These are phyloP conservation scores for Trypoxylon attenuatum DNA, from an alignment of 2,888 invertebrate species.

Conservation along the genomic window DNA sequence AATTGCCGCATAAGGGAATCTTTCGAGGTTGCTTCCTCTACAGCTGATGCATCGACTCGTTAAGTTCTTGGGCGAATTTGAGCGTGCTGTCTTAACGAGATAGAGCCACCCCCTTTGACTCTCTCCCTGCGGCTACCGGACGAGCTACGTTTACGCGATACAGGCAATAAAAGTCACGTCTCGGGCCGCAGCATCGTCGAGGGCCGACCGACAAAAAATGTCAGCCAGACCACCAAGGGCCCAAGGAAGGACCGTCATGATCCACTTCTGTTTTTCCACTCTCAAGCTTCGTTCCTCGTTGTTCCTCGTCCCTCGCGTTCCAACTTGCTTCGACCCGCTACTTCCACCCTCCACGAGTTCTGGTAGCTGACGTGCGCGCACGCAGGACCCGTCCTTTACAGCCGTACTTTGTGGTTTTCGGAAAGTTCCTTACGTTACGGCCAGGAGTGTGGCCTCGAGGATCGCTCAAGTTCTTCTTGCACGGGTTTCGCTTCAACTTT, in stretches of 20 bases:
- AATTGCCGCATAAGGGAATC: conserved; percentile 9
- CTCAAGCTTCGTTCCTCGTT: not conserved
- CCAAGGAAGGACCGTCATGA: not conserved
- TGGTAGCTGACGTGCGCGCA: conserved; percentile 53
- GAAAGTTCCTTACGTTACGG: conserved; percentile 58
- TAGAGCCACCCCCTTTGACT: conserved; percentile 44
- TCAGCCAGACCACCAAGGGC: conserved; percentile 24
- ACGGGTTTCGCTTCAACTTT: not conserved
- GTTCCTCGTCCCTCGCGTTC: not conserved
- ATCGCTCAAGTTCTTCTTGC: conserved; percentile 4
- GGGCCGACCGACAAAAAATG: conserved; percentile 54
- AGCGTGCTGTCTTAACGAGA: conserved; percentile 52
- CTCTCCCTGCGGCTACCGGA: conserved; percentile 62
- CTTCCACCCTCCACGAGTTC: conserved; percentile 46
- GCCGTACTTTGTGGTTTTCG: conserved; percentile 68
- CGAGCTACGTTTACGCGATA: conserved; percentile 67
- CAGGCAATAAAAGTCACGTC: conserved; percentile 69
- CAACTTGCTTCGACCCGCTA: conserved; percentile 22
- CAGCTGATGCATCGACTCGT: conserved; percentile 43
- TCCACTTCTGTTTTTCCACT: conserved; percentile 1
- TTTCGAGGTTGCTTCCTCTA: conserved; percentile 15
- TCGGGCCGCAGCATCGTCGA: conserved; percentile 49
- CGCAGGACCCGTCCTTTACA: conserved; percentile 59
- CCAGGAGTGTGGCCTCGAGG: conserved; percentile 4
- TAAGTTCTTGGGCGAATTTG: conserved; percentile 37